Evolutionary conservation across 1,140 invertebrate species (phyloP), one percentile per base, ranked within the genome.

Genomic region (Orchesella cincta): DNA sequence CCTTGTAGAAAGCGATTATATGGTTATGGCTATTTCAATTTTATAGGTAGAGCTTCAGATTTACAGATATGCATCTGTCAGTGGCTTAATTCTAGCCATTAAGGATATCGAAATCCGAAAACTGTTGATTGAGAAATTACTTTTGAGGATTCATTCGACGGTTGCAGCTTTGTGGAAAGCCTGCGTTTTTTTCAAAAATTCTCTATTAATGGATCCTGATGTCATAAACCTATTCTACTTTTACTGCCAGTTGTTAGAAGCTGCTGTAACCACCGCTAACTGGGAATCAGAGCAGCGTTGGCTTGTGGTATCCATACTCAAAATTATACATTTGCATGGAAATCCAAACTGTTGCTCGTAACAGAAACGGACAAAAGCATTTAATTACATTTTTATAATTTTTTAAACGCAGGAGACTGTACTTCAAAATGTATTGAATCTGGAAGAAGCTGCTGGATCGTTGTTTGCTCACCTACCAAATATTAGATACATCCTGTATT

Each of bases 211-310:
- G 31, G 12, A 67, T 67, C 28, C 26, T 16, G 5, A 33, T 8
- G 28, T 31, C 29, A 31, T 67, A 3, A 67, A 67, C n/a, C 8
- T 67, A 8, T 67, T 67, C n/a, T 67, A 31, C 23, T 67, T 12
- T 29, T 67, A 31, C 31, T 67, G 62, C 33, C 62, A 67, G 33
- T 31, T 67, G 31, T 33, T 67, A 23, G 62, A 67, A 33, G 62
- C 23, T 67, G 5, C 23, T 5, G 5, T 67, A 2, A 31, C 62
- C n/a, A 31, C 31, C 62, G 14, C 3, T 14, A 29, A 67, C 62
- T 31, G 29, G 26, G 54, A 62, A 14, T 26, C 26, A 33, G 33
- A 29, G 2, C 23, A 29, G 31, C 23, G 31, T 12, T 46, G 39
- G 39, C 20, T 46, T 8, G 39, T 8, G 39, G 39, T 46, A 20